Base-by-base conservation (phyloP, 2,113 vertebrate species). In the Xiphorhynchus elegans region DNA sequence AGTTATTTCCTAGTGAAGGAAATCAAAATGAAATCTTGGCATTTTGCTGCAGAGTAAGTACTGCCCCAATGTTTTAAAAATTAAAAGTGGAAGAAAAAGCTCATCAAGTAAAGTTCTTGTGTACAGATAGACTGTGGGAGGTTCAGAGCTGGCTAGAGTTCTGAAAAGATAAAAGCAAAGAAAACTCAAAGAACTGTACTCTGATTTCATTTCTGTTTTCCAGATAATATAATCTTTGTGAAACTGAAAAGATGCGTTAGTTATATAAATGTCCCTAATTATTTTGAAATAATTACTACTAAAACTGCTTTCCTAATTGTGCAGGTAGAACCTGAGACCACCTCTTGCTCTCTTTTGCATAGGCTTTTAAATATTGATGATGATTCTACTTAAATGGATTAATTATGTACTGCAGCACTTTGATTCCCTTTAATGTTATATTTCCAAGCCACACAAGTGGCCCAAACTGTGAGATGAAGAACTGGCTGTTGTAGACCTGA, bases 371-470 rank as follows among this genome's bases (percentile, higher is more conserved):
- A 70, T 89, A 96, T 87, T 96, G 74, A 83, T 94, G 55, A 91
- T 84, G 47, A 84, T 68, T 90, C 62, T 62, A 7, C 79, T 72
- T 90, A 89, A 88, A 89, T 91, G 76, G 93, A 81, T 93, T 91
- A 94, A 93, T 96, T 96, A 89, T 60, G 72, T 75, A 80, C 55
- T 92, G 82, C 74, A 91, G 82, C 79, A 87, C 87, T 95, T 90
- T 83, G 81, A 77, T 93, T 96, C 73, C 59, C 55, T 95, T 91
- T 91, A 94, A 58, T 84, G 88, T 59, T 93, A 13, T 78, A 55
- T 95, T 95, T 95, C 77, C 62, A 95, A 94, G 96, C 96, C 96
- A 67, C 96, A 91, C 80, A 92, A 90, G 68, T 93, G 76, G 78
- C 82, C 86, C 62, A 46, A 73, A 84, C 58, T 84, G 50, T 50